Conservation (phyloP, 2,888 invertebrate species). For the Hydroisotoma schaefferi region DNA sequence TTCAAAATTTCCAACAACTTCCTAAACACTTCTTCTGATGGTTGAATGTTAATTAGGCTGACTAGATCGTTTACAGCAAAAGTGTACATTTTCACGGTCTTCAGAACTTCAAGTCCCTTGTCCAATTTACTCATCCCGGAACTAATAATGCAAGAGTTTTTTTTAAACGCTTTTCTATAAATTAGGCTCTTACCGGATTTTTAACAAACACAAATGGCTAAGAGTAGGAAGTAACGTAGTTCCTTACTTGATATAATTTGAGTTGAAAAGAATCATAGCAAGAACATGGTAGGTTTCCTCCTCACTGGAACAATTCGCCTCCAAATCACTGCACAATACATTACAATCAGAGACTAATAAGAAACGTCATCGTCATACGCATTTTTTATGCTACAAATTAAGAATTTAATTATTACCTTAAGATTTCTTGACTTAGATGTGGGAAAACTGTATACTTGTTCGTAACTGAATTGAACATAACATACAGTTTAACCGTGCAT, state of each 20-base stretch:
- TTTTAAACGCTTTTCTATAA: not conserved
- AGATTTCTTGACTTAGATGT: not conserved
- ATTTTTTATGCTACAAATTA: not conserved
- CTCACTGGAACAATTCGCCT: slow-evolving; percentile 6
- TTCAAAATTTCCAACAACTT: not conserved
- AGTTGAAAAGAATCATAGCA: not conserved
- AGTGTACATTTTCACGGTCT: slow-evolving; percentile 15
- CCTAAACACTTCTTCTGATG: not conserved
- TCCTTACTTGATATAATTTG: not conserved
- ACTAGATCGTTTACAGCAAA: not conserved
- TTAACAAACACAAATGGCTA: no score
- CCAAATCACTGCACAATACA: not conserved
- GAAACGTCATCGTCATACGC: no score
- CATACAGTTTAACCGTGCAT: slow-evolving; percentile 4
- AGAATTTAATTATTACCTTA: not conserved
- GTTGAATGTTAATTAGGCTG: not conserved
- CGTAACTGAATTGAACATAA: not conserved
- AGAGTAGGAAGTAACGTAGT: no score
- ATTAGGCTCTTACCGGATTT: not conserved
- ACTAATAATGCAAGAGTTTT: not conserved
- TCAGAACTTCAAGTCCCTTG: not conserved
- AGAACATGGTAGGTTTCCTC: slow-evolving; percentile 2
- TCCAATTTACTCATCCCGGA: not conserved
- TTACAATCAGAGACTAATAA: not conserved
- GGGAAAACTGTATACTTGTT: not conserved